phyloP scores from a whole-genome alignment of 2,888 invertebrate species.

The Polydrusus pterygomalis region DNA sequence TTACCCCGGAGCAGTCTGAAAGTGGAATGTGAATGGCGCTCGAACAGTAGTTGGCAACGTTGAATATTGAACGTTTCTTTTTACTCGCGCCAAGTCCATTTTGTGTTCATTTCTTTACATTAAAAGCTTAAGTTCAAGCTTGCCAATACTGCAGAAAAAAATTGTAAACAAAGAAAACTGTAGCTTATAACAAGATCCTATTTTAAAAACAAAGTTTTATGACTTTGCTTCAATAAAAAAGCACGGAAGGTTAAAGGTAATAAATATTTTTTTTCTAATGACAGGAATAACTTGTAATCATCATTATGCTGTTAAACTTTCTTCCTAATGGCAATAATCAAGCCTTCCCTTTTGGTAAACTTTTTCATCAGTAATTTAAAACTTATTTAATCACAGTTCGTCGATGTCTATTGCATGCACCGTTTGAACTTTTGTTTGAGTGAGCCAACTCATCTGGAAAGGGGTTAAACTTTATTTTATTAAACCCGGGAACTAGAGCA shows the following conservation, averaged over 20 bases:
- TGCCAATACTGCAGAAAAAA: too few relatives aligned
- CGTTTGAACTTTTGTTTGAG: constrained; percentile 39
- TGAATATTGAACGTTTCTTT: too few relatives aligned
- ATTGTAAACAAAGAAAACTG: not conserved
- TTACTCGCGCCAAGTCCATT: too few relatives aligned
- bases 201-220: not conserved
- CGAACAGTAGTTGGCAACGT: too few relatives aligned
- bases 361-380: constrained; percentile 51
- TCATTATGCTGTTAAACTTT: constrained; percentile 40
- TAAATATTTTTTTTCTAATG: constrained; percentile 12
- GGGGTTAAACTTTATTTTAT: constrained; percentile 45
- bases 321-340: constrained; percentile 41
- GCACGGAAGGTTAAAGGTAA: constrained; percentile 7
- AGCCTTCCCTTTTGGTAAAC: constrained; percentile 43
- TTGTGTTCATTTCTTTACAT: too few relatives aligned
- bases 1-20: too few relatives aligned
- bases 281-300: constrained; percentile 21
- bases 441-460: constrained; percentile 28
- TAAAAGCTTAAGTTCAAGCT: too few relatives aligned
- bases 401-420: constrained; percentile 47
- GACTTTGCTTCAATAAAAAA: constrained; percentile 1
- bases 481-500: constrained; percentile 29
- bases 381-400: constrained; percentile 49
- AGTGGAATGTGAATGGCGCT: too few relatives aligned
- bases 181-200: not conserved